phyloP scores from a whole-genome alignment of 2,888 invertebrate genomes.

The Tenthredo amoena region DNA sequence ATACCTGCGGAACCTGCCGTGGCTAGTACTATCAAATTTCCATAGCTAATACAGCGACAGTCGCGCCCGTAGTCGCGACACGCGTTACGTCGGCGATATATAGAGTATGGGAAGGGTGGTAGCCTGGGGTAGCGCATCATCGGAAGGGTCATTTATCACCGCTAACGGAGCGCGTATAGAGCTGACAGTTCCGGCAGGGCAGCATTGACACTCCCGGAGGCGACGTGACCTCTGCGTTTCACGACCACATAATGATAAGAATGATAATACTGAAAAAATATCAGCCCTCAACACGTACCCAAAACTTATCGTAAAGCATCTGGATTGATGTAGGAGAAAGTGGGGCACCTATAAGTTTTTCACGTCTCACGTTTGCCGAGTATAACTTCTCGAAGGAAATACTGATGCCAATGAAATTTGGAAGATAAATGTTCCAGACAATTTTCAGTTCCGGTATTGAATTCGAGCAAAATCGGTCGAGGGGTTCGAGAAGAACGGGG shows the following conservation, averaged over 20 bases:
- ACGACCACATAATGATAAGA: neutral
- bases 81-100: neutral
- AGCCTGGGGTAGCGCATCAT: neutral
- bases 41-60: slow-evolving; percentile 13
- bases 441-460: neutral
- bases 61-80: neutral
- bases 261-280: neutral
- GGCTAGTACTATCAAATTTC: neutral
- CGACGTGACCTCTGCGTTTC: neutral
- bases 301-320: neutral
- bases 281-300: neutral
- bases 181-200: slow-evolving; percentile 37
- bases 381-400: neutral
- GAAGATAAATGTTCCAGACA: neutral
- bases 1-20: neutral
- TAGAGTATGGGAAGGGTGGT: neutral
- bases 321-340: neutral
- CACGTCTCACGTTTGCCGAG: neutral
- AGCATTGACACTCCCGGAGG: neutral
- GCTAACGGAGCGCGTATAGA: slow-evolving; percentile 37
- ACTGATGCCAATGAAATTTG: neutral
- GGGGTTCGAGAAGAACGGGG: neutral
- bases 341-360: neutral
- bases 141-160: slow-evolving; percentile 39
- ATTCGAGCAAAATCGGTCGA: neutral